Evolutionary conservation across 1,140 invertebrate species (phyloP).

Genomic region (Phenacoccus solenopsis): DNA sequence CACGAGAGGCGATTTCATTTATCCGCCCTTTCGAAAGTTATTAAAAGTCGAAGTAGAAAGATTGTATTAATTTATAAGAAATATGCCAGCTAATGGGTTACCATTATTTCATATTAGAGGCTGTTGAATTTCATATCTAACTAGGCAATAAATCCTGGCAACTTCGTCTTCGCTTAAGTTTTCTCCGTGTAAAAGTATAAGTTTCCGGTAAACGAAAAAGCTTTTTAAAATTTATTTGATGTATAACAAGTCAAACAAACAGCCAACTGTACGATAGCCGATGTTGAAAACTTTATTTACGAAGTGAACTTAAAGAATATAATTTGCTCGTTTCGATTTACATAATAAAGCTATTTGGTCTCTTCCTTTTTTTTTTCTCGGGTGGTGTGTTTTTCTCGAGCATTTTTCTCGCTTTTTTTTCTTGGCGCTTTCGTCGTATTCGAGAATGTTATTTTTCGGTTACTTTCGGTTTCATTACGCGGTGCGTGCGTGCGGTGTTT

Average conservation of each 20-base stretch:
- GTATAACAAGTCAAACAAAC: conserved; percentile 15
- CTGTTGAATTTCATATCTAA: conserved; percentile 7
- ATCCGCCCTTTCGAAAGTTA: too few species aligned
- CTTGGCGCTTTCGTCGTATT: not conserved
- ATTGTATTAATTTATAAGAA: conserved; percentile 4
- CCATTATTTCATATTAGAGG: conserved; percentile 8
- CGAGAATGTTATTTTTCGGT: not conserved
- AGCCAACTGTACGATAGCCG: conserved; percentile 3
- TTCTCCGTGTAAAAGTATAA: not conserved
- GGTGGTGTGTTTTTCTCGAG: not conserved
- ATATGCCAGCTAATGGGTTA: conserved; percentile 1
- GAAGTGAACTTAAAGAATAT: not conserved
- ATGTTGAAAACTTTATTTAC: conserved; percentile 9
- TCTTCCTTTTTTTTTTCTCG: not conserved
- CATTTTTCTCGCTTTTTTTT: not conserved
- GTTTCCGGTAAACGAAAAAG: not conserved
- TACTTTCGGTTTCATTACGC: too few species aligned
- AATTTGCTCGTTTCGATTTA: conserved; percentile 18
- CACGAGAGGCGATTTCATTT: too few species aligned
- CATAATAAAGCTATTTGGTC: conserved; percentile 10
- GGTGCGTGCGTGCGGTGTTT: too few species aligned
- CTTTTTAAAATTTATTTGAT: conserved; percentile 15
- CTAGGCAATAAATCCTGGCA: not conserved
- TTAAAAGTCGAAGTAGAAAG: not conserved
- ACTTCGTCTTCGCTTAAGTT: not conserved